Evolutionary conservation across 2,888 invertebrate species (phyloP).

Genomic region (Hirtodrosophila cameraria): DNA sequence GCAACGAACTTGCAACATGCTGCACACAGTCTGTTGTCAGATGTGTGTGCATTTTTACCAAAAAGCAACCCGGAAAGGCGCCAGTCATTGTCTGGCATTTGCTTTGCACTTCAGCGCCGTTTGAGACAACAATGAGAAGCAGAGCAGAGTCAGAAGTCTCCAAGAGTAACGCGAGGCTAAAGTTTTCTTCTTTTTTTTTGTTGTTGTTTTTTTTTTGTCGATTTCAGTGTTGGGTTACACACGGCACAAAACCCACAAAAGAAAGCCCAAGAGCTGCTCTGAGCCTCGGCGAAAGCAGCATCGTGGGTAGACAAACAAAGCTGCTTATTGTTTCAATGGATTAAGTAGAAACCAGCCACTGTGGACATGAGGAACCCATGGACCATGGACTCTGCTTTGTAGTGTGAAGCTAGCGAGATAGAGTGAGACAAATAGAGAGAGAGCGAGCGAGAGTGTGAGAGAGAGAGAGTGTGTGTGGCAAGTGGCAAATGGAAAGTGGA

Average conservation of each 20-base stretch:
- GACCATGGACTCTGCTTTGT: not conserved
- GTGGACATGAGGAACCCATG: slow-evolving; percentile 25
- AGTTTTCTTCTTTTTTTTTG: slow-evolving; percentile 1
- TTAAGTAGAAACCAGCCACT: slow-evolving; percentile 58
- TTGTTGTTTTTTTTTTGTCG: slow-evolving; percentile 25
- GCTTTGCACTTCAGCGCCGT: slow-evolving; percentile 73
- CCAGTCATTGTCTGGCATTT: slow-evolving; percentile 68
- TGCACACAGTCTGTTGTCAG: not conserved
- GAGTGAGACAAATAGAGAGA: slow-evolving; percentile 8
- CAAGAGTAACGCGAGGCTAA: slow-evolving; percentile 24
- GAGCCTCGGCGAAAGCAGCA: slow-evolving; percentile 38
- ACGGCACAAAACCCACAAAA: slow-evolving; percentile 25
- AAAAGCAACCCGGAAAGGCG: slow-evolving; percentile 59
- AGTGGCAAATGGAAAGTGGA: no score
- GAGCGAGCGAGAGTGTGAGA: slow-evolving; percentile 2
- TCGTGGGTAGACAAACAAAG: slow-evolving; percentile 69
- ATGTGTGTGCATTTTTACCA: slow-evolving; percentile 2
- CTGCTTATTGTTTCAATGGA: slow-evolving; percentile 80
- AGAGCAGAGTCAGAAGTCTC: slow-evolving; percentile 2
- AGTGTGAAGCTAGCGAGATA: slow-evolving; percentile 3
- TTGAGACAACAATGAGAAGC: slow-evolving; percentile 60
- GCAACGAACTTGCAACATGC: slow-evolving; percentile 33
- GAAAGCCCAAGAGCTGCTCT: slow-evolving; percentile 9
- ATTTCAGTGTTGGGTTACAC: slow-evolving; percentile 37
- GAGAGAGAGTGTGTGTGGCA: not conserved